Base-by-base conservation (phyloP, 1,140 invertebrate genomes). In the Hypsibius dujardini region DNA sequence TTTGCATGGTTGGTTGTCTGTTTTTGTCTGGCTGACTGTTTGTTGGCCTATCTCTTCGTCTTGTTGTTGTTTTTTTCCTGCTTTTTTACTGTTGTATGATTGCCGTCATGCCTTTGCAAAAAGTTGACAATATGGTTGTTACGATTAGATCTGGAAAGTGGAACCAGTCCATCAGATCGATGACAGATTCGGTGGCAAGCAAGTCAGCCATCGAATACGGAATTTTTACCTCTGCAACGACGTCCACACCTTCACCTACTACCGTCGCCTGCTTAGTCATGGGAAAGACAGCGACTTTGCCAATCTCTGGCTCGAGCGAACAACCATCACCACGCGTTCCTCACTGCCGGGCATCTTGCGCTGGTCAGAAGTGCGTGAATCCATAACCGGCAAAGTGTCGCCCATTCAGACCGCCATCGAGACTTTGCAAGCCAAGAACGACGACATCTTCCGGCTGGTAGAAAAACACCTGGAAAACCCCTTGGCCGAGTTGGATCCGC, bases 201-300 rank as follows among this genome's bases (percentile, higher is more conserved):
- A 84, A 40, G 84, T 92, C 7, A 87, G 86, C 73, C 88, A 94
- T 73, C 87, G 89, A 77, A 87, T 95, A 47, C 85, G 88, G 1
- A 86, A 87, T 15, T 96, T 89, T 81, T 94, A 94, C 78, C 84
- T 88, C 73, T 86, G 89, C 40, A 95, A 96, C 77, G 87, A 93
- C 76, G 89, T 97, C 1, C 85, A 88, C 74, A 87, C 88, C 75
- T 97, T 96, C 76, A 86, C 87, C 46, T 95, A 87, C 79, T 92
- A 90, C 1, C 83, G 92, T 40, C 88, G 88, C 0, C 87, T 88
- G 77, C 84, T 87, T 73, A 82, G 83, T 73, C 83, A 90, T 14
- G 89, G 95, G 77, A 92, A 93, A 77, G 90, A 94, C 70, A 94
- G 93, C 76, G 91, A 79, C 75, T 92, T 92, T 77, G 87, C 87